Percentiles rank a stretch among this genome's conserved stretches.
Evolutionary conservation across 2,888 invertebrate genomes (phyloP).

Genomic region (Eutolmus rufibarbis): DNA sequence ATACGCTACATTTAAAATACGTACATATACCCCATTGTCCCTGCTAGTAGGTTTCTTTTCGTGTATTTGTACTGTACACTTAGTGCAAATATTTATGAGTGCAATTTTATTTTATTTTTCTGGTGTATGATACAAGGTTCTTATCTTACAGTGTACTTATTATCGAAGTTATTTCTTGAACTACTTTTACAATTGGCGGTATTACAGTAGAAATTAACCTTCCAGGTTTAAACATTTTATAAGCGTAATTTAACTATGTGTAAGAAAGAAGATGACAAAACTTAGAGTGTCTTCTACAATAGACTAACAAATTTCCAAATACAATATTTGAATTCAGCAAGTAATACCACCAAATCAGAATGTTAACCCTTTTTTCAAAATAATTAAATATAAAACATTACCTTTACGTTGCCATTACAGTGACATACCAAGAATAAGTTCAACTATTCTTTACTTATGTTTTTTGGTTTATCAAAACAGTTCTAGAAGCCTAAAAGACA

Average conservation of each 20-base stretch:
- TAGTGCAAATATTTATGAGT: constrained; percentile 7
- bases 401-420: neutral
- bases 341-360: neutral
- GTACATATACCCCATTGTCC: neutral
- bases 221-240: neutral
- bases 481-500: neutral
- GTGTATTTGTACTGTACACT: constrained; percentile 18
- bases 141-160: neutral
- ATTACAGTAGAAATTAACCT: neutral
- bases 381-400: neutral
- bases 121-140: neutral
- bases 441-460: neutral
- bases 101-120: neutral
- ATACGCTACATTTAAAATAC: neutral
- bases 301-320: neutral
- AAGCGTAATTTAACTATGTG: too few relatives aligned
- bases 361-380: neutral
- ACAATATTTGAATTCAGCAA: neutral
- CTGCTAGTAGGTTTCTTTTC: neutral
- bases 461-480: neutral
- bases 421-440: neutral
- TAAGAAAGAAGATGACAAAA: neutral
- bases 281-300: neutral
- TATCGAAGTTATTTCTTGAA: neutral
- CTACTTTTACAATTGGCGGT: neutral